Base-by-base conservation (phyloP, 2,113 vertebrate genomes). In the Nanger granti region DNA sequence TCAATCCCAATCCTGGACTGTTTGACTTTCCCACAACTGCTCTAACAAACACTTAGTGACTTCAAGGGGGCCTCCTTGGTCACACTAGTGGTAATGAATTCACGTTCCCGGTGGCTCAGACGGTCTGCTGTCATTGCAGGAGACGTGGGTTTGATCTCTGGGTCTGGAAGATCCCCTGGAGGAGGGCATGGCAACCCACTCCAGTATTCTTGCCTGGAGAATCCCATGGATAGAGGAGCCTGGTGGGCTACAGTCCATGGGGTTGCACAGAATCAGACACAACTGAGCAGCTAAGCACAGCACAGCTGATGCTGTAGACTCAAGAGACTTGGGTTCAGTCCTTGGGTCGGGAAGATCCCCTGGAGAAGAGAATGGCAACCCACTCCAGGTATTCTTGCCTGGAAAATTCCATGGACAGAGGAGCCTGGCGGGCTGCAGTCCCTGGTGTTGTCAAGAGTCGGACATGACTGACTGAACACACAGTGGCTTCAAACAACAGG, bases 1-100 rank as follows among this genome's bases (percentile, higher is more conserved):
- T 4, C 1, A 4, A n/a, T 18, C 37, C 49, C 73, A 12, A 4
- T 15, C 28, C 34, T 8, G 3, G 49, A 37, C 41, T 1, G 7
- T 2, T 1, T 12, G 31, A 20, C 12, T 41, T 17, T 15, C 60
- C 89, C 6, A 14, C 4, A 2, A n/a, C 41, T 57, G n/a, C 41
- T 11, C 7, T n/a, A 20, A 54, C 44, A 29, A 91, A 69, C 14
- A 11, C 8, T 24, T 37, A 24, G 69, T 24, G n/a, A 73, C 69
- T 73, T 24, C n/a, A 24, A 73, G 69, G 20, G n/a, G 20, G 69
- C 69, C 69, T 73, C 69, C 69, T 37, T 1, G 0, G n/a, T 41
- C 69, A 37, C 69, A 41, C 69, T 73, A 73, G n/a, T 6, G n/a
- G 66, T 73, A 73, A 73, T 3, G 1, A 37, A 73, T 10, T 22